These are phyloP conservation scores for Chionoecetes opilio DNA, from an alignment of 1,140 invertebrate species.

Conservation along the genomic window DNA sequence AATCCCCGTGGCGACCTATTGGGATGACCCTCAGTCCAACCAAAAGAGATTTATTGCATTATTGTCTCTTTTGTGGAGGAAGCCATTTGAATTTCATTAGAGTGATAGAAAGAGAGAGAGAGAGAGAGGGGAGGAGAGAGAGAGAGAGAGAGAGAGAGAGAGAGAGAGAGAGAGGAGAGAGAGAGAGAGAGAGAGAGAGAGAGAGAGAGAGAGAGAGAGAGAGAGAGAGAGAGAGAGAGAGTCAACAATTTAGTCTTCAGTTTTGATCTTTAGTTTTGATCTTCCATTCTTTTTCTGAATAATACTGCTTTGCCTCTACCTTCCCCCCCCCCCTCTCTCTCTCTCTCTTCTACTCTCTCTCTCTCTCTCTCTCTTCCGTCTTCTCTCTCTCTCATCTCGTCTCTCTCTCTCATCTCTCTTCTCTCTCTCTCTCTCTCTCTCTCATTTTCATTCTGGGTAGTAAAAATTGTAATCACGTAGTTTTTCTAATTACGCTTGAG, in stretches of 20 bases:
- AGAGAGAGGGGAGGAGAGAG: constrained; percentile 15
- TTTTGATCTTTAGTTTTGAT: background rate
- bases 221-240: background rate
- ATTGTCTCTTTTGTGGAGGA: background rate
- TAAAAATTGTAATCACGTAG: background rate
- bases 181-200: no score
- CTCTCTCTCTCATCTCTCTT: background rate
- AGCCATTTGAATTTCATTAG: background rate
- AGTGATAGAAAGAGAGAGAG: background rate
- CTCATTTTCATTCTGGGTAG: background rate
- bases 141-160: constrained; percentile 18
- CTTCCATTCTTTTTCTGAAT: no score
- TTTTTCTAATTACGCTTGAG: background rate
- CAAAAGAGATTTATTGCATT: background rate
- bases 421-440: background rate
- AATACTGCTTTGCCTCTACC: no score
- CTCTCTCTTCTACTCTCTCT: background rate
- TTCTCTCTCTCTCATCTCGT: background rate
- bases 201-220: background rate
- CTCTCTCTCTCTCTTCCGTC: background rate
- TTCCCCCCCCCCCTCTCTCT: background rate
- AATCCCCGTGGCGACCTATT: background rate
- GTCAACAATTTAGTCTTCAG: no score
- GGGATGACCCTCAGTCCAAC: background rate
- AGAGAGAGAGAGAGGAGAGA: background rate